Evolutionary conservation across 2,888 invertebrate species (phyloP).

Genomic region (Dendrolimus houi): DNA sequence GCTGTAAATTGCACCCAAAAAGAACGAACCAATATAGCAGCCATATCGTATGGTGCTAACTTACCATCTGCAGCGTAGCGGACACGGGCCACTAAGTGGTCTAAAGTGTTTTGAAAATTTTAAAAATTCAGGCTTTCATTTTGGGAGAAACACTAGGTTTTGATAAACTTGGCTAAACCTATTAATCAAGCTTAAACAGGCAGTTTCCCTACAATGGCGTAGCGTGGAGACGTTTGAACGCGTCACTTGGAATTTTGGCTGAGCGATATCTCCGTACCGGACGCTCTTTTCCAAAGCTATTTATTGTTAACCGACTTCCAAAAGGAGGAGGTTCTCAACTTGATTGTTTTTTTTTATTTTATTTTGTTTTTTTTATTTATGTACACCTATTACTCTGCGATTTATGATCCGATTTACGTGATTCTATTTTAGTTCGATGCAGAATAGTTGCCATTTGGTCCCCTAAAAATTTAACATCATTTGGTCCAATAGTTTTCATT

Average conservation of each 20-base stretch:
- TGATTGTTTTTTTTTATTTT: too few species aligned
- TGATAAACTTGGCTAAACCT: constrained; percentile 30
- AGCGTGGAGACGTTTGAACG: constrained; percentile 38
- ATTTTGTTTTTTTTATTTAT: too few species aligned
- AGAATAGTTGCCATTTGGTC: too few species aligned
- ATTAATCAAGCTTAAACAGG: constrained; percentile 61
- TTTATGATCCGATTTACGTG: too few species aligned
- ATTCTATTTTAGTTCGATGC: too few species aligned
- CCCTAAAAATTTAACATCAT: too few species aligned
- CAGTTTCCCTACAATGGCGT: constrained; percentile 30
- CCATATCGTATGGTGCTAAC: constrained; percentile 61
- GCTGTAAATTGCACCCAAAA: constrained; percentile 68
- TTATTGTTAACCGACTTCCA: too few species aligned
- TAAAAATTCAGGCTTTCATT: constrained; percentile 49
- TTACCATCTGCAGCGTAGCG: constrained; percentile 36
- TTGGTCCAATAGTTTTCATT: too few species aligned
- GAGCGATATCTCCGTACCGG: constrained; percentile 11
- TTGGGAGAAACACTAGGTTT: constrained; percentile 40
- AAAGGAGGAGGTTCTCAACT: too few species aligned
- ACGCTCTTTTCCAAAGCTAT: too few species aligned
- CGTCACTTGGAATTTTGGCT: constrained; percentile 6
- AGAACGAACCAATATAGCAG: constrained; percentile 62
- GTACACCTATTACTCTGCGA: too few species aligned
- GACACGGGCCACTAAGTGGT: constrained; percentile 40
- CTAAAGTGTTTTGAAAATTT: constrained; percentile 69